phyloP scores from a whole-genome alignment of 2,113 vertebrate species.

The Ondatra zibethicus region DNA sequence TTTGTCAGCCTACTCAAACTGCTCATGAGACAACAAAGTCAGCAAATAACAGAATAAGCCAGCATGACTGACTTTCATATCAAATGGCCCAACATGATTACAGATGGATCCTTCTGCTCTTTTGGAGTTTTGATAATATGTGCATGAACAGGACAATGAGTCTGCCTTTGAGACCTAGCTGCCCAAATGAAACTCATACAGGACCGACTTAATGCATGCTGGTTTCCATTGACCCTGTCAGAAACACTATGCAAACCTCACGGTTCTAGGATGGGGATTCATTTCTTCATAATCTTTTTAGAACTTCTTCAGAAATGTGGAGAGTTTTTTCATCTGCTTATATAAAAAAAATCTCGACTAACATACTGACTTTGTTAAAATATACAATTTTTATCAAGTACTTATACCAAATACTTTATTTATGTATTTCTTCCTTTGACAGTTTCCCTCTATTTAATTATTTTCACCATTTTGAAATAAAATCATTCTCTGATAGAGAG shows the following conservation, averaged over 20 bases:
- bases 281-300: slow-evolving; percentile 41
- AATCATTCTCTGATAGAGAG: not conserved
- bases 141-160: not conserved
- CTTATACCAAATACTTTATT: not conserved
- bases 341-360: slow-evolving; percentile 47
- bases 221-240: slow-evolving; percentile 24
- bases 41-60: not conserved
- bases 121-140: slow-evolving; percentile 47
- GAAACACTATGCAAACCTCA: not conserved
- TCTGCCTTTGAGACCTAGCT: slow-evolving; percentile 33
- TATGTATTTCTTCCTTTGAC: slow-evolving; percentile 14
- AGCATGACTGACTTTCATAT: slow-evolving; percentile 13
- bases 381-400: not conserved
- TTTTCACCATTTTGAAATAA: slow-evolving; percentile 17
- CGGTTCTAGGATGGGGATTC: not conserved
- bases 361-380: slow-evolving; percentile 28
- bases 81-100: slow-evolving; percentile 32
- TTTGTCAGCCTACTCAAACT: slow-evolving; percentile 29
- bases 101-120: slow-evolving; percentile 23
- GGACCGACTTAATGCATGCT: slow-evolving; percentile 23
- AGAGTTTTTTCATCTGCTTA: not conserved
- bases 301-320: slow-evolving; percentile 58
- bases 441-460: not conserved
- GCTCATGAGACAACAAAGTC: not conserved
- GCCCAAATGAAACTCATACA: slow-evolving; percentile 21